Percentiles rank a stretch among this genome's conserved stretches.
Conservation (phyloP, 2,888 invertebrate genomes). For the Polydrusus pterygomalis region DNA sequence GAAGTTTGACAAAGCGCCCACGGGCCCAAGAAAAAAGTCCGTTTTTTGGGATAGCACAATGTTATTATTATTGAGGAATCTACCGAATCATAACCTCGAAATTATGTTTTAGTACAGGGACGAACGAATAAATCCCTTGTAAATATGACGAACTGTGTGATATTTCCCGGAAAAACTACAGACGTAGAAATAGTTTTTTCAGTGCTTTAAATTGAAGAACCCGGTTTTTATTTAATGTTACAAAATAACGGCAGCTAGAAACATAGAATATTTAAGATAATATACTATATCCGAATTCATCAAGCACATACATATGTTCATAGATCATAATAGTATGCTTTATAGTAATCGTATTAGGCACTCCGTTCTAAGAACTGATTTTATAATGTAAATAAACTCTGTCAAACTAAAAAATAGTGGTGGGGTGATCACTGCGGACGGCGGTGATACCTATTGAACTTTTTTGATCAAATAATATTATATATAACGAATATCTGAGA, state of each 20-base stretch:
- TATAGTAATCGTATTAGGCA: neutral
- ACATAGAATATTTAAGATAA: neutral
- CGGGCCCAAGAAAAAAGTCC: slow-evolving; percentile 61
- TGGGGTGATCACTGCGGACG: no score
- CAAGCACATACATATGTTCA: neutral
- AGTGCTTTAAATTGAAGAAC: neutral
- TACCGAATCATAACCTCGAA: slow-evolving; percentile 26
- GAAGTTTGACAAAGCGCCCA: slow-evolving; percentile 68
- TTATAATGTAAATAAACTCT: no score
- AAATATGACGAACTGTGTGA: neutral
- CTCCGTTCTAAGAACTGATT: no score
- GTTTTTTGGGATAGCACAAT: slow-evolving; percentile 67
- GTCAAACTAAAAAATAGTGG: no score
- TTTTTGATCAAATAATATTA: no score
- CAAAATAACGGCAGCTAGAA: neutral
- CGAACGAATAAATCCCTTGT: neutral
- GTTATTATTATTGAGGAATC: slow-evolving; percentile 59
- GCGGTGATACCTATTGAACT: no score
- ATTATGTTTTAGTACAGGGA: slow-evolving; percentile 4
- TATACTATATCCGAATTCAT: neutral
- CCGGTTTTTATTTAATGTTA: slow-evolving; percentile 1
- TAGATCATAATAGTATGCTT: no score
- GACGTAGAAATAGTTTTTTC: neutral
- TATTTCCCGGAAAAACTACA: neutral
- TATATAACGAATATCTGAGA: no score